phyloP scores from a whole-genome alignment of 2,113 vertebrate species.

The Paracanthobrama guichenoti region DNA sequence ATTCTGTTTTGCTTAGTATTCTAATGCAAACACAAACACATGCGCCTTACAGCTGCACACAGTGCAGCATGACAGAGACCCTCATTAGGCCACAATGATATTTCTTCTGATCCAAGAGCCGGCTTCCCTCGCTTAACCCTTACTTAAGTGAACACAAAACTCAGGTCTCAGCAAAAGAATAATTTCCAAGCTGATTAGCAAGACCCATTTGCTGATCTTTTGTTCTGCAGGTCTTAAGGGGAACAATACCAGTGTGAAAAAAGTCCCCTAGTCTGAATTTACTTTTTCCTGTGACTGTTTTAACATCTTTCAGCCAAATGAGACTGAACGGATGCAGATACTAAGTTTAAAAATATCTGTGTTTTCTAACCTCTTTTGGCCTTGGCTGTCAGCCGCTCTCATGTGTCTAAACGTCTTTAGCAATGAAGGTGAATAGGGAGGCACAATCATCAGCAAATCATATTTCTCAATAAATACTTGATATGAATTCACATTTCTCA shows the following conservation, averaged over 20 bases:
- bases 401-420: slow-evolving; percentile 10
- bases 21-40: slow-evolving; percentile 54
- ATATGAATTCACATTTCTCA: background rate
- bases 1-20: slow-evolving; percentile 62
- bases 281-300: slow-evolving; percentile 88
- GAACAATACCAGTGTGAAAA: slow-evolving; percentile 81
- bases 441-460: background rate
- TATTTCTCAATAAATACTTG: background rate
- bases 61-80: slow-evolving; percentile 2
- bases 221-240: slow-evolving; percentile 57
- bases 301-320: slow-evolving; percentile 67
- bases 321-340: slow-evolving; percentile 68
- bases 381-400: background rate
- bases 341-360: slow-evolving; percentile 61
- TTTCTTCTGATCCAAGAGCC: background rate
- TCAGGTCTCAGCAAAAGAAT: slow-evolving; percentile 23
- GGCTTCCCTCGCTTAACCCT: background rate
- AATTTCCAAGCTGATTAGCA: slow-evolving; percentile 37
- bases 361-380: slow-evolving; percentile 32
- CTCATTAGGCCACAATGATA: slow-evolving; percentile 12
- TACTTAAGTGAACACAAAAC: background rate
- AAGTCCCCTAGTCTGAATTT: slow-evolving; percentile 76
- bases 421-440: slow-evolving; percentile 1
- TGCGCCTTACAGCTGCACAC: background rate
- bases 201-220: slow-evolving; percentile 43